Evolutionary conservation across 2,888 invertebrate species (phyloP).

Genomic region (Hermodice carunculata): DNA sequence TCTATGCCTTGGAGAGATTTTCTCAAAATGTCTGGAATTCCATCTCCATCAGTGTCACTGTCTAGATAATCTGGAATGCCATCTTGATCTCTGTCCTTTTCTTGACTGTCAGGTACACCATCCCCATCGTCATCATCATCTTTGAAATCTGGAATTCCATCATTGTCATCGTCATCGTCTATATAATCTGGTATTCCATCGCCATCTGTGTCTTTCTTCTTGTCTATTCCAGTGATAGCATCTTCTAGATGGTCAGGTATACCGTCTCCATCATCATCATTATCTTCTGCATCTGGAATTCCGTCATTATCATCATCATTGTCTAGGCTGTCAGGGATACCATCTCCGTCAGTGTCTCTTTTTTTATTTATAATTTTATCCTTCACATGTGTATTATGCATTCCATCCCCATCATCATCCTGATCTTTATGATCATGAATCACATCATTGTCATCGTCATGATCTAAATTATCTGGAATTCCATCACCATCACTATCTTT

Average conservation of each 20-base stretch:
- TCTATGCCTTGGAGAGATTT: too few relatives aligned
- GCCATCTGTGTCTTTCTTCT: too few relatives aligned
- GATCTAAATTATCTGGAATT: constrained; percentile 43
- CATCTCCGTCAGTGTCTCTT: constrained; percentile 45
- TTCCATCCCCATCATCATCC: constrained; percentile 48
- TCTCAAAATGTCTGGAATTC: constrained; percentile 55
- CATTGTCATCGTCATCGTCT: constrained; percentile 26
- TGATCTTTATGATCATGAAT: constrained; percentile 38
- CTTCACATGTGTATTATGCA: constrained; percentile 20
- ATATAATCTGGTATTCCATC: constrained; percentile 55
- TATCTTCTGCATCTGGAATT: constrained; percentile 45
- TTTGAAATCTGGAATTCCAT: constrained; percentile 36
- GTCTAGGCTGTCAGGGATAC: constrained; percentile 49
- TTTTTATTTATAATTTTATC: constrained; percentile 47
- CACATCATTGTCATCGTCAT: constrained; percentile 42
- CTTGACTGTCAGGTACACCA: constrained; percentile 46
- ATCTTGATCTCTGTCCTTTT: constrained; percentile 40
- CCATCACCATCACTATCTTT: constrained; percentile 38
- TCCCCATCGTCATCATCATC: constrained; percentile 41
- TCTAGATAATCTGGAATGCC: constrained; percentile 50
- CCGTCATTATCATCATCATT: constrained; percentile 62
- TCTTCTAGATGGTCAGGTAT: constrained; percentile 35
- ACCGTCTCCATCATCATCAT: constrained; percentile 36
- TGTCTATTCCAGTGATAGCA: constrained; percentile 43
- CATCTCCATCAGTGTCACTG: constrained; percentile 54